These are phyloP conservation scores for Ahaetulla prasina DNA, from an alignment of 2,113 vertebrate species.

Conservation along the genomic window DNA sequence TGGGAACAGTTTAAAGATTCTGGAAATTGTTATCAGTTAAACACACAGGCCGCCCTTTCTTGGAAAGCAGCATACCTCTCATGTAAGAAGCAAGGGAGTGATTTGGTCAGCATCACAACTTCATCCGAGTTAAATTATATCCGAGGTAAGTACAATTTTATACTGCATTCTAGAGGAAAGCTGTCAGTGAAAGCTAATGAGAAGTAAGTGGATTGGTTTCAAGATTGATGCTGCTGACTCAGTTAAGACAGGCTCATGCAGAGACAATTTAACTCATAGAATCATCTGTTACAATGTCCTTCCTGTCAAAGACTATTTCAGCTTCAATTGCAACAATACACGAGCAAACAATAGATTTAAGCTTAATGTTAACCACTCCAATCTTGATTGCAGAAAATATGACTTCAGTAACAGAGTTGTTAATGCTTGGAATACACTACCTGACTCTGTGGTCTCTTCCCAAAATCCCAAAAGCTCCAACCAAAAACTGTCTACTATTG, in stretches of 20 bases:
- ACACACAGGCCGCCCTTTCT: slow-evolving; percentile 74
- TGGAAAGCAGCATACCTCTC: slow-evolving; percentile 90
- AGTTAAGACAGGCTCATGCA: not conserved
- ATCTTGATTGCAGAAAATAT: too few relatives aligned
- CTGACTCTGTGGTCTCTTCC: too few relatives aligned
- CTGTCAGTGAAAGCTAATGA: not conserved
- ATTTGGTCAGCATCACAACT: slow-evolving; percentile 81
- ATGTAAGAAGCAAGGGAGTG: slow-evolving; percentile 85
- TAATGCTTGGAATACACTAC: too few relatives aligned
- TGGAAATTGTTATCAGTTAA: slow-evolving; percentile 87
- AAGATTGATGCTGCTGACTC: not conserved
- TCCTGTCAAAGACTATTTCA: too few relatives aligned
- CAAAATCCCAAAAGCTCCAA: too few relatives aligned
- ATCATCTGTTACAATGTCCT: too few relatives aligned
- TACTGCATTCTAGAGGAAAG: slow-evolving; percentile 11
- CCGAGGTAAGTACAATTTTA: slow-evolving; percentile 64
- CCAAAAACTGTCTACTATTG: too few relatives aligned
- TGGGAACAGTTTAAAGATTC: slow-evolving; percentile 69
- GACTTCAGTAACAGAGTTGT: too few relatives aligned
- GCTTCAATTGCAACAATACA: too few relatives aligned
- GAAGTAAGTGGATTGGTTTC: not conserved
- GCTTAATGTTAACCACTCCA: too few relatives aligned
- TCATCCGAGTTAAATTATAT: slow-evolving; percentile 69
- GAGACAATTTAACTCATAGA: too few relatives aligned
- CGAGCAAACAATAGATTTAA: too few relatives aligned